phyloP scores from a whole-genome alignment of 2,888 invertebrate genomes.

The Gastracanthus pulcherrimus region DNA sequence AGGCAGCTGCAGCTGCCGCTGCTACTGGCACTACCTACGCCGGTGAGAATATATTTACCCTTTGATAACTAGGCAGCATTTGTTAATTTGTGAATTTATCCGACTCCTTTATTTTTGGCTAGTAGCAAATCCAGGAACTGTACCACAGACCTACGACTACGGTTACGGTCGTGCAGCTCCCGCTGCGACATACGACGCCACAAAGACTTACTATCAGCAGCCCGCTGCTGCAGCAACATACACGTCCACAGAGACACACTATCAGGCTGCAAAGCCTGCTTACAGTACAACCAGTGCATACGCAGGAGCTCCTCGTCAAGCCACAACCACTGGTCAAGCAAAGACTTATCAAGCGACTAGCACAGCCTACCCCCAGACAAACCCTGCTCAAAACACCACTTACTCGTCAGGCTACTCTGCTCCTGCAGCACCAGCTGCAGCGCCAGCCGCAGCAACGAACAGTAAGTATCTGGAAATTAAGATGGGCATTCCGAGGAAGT shows the following conservation, averaged over 20 bases:
- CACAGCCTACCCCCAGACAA: constrained; percentile 75
- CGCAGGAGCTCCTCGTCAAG: constrained; percentile 80
- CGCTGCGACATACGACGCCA: constrained; percentile 87
- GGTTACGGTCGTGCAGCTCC: constrained; percentile 83
- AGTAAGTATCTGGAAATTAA: constrained; percentile 71
- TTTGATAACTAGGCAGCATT: not conserved
- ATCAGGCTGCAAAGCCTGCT: constrained; percentile 83
- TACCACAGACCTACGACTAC: constrained; percentile 84
- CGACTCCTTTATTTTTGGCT: constrained; percentile 15
- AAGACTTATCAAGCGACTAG: constrained; percentile 76
- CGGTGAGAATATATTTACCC: constrained; percentile 73
- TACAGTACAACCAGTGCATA: constrained; percentile 86
- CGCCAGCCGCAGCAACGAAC: constrained; percentile 74
- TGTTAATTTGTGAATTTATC: not conserved
- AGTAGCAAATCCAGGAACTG: constrained; percentile 77
- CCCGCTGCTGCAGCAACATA: constrained; percentile 85
- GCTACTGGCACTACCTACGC: constrained; percentile 87
- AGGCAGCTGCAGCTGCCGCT: constrained; percentile 88
- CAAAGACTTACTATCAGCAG: constrained; percentile 91
- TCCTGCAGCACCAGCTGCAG: constrained; percentile 74
- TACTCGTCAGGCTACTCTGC: constrained; percentile 75
- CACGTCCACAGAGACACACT: constrained; percentile 83
- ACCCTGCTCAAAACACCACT: constrained; percentile 74
- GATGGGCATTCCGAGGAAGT: not conserved
- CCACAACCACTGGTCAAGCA: constrained; percentile 78